Evolutionary conservation across 2,888 invertebrate genomes (phyloP).

Genomic region (Callimorpha dominula): DNA sequence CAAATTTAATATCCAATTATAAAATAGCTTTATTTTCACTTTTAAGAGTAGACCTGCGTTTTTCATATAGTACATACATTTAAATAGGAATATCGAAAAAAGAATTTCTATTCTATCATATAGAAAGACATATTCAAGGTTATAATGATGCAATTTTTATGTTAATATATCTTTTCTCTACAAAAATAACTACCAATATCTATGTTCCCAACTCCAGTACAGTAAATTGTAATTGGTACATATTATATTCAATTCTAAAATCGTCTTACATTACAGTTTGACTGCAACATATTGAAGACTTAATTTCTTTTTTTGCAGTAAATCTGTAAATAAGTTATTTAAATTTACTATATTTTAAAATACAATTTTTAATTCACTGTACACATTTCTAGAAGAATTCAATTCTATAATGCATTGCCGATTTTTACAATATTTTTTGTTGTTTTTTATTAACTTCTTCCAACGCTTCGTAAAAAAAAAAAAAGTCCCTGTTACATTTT

Average conservation of each 20-base stretch:
- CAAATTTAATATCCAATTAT: neutral
- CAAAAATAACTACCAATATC: slow-evolving; percentile 64
- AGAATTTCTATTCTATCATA: slow-evolving; percentile 32
- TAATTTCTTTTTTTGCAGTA: slow-evolving; percentile 35
- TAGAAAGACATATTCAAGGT: slow-evolving; percentile 36
- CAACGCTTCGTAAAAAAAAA: slow-evolving; percentile 51
- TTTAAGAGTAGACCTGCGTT: neutral
- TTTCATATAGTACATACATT: neutral
- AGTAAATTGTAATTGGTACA: slow-evolving; percentile 33
- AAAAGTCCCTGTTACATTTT: slow-evolving; percentile 37
- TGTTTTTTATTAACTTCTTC: slow-evolving; percentile 33
- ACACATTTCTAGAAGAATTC: slow-evolving; percentile 47
- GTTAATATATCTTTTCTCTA: slow-evolving; percentile 46
- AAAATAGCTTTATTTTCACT: neutral
- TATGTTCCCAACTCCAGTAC: slow-evolving; percentile 68
- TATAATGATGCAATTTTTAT: slow-evolving; percentile 24
- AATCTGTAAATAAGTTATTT: slow-evolving; percentile 41
- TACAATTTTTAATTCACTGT: slow-evolving; percentile 2
- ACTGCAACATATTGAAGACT: slow-evolving; percentile 37
- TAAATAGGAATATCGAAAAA: slow-evolving; percentile 41
- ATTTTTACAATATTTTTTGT: slow-evolving; percentile 39
- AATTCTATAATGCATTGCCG: slow-evolving; percentile 67
- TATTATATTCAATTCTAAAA: slow-evolving; percentile 37
- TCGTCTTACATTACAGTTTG: slow-evolving; percentile 45
- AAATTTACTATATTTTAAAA: neutral